Evolutionary conservation across 1,140 invertebrate species (phyloP), one percentile per base, ranked within the genome.

Genomic region (Drosophila teissieri): DNA sequence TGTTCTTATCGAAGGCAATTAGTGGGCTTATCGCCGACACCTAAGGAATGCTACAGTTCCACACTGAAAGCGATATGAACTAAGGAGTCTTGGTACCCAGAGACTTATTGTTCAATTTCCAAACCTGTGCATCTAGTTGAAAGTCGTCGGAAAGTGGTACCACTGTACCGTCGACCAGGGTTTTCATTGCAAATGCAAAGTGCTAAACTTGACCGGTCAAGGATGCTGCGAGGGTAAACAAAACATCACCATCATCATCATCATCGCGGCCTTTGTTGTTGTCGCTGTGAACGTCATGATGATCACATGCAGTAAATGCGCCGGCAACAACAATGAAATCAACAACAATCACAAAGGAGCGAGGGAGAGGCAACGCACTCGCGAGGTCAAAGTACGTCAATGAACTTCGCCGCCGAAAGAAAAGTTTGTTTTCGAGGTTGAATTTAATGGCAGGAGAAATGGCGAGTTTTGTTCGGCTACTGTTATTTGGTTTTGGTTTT

Each of bases 361-460:
- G 62, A 68, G 64, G 10, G 40, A 55, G 37, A 51, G 84, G 75
- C 83, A 79, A 82, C 83, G 83, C 69, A 86, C 83, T 75, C 46
- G 4, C 58, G 73, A 89, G 84, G 83, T 84, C 83, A 77, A 89
- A 65, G 84, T 78, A 89, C 80, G 84, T 51, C 84, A 88, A 84
- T 88, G 84, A 88, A 88, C 84, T 88, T 88, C 80, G 78, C 51
- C 64, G 79, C 68, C 64, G 45, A 54, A 65, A 74, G 64, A 65
- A 82, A 86, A 88, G 69, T 83, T 88, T 89, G 67, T 81, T 81
- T 86, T 88, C 83, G 84, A 89, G 84, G 84, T 76, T 83, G 65
- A 73, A 84, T 62, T 37, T 78, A 52, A 58, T 62, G 31, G 37
- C 52, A 68, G 52, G 37, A 68, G 63, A 64, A 54, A 58, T 65